Evolutionary conservation across 2,888 invertebrate species (phyloP).

Genomic region (Drosophila seclusa): DNA sequence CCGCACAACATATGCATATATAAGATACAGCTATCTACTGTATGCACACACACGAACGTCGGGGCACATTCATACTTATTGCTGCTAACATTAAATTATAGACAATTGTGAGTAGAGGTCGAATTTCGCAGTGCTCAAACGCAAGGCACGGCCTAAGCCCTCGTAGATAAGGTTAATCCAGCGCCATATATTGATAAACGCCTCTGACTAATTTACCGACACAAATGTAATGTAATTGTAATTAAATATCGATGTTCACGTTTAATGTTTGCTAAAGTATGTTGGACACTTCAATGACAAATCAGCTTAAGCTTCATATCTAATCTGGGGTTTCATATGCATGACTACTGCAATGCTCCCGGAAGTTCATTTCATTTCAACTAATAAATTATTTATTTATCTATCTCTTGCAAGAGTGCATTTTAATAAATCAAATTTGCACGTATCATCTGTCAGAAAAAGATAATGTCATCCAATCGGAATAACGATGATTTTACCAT

Average conservation of each 20-base stretch:
- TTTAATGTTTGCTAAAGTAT: constrained; percentile 22
- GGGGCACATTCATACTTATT: constrained; percentile 23
- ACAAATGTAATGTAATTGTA: neutral
- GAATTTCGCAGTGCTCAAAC: constrained; percentile 19
- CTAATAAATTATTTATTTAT: neutral
- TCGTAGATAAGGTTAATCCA: constrained; percentile 15
- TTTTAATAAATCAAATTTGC: constrained; percentile 66
- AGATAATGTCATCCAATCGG: constrained; percentile 53
- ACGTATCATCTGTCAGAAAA: constrained; percentile 14
- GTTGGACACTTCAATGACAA: constrained; percentile 38
- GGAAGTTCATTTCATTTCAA: constrained; percentile 50
- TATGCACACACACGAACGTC: constrained; percentile 6
- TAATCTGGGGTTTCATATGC: constrained; percentile 25
- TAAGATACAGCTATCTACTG: constrained; percentile 22
- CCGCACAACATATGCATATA: constrained; percentile 19
- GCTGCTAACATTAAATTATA: constrained; percentile 71
- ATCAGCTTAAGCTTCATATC: constrained; percentile 40
- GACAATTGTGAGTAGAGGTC: constrained; percentile 77
- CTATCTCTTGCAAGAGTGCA: constrained; percentile 13
- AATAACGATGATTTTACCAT: constrained; percentile 49
- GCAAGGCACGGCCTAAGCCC: constrained; percentile 22
- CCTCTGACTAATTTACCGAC: constrained; percentile 3
- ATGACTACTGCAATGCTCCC: constrained; percentile 26
- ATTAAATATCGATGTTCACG: constrained; percentile 19
- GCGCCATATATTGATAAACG: constrained; percentile 8